Percentiles rank a stretch among this genome's conserved stretches.
These are phyloP conservation scores for Clostera curtula DNA, from an alignment of 2,888 invertebrate genomes.

Conservation along the genomic window DNA sequence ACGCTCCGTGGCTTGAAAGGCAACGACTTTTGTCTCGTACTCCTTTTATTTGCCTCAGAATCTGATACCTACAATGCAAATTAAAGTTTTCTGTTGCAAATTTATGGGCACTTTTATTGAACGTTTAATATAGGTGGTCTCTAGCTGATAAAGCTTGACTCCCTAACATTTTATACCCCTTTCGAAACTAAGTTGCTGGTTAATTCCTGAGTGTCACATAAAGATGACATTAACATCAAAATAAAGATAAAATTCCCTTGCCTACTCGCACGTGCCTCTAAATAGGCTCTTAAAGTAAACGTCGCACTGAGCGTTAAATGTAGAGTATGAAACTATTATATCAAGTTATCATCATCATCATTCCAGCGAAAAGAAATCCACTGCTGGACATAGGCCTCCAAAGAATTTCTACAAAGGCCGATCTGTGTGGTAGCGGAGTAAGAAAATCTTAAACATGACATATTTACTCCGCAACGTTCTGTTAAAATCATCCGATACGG, in stretches of 20 bases:
- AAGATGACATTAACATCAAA: slow-evolving; percentile 25
- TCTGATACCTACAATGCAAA: slow-evolving; percentile 31
- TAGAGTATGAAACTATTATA: slow-evolving; percentile 1
- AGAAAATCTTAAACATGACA: too few relatives aligned
- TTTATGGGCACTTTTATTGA: slow-evolving; percentile 13
- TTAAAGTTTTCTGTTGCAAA: slow-evolving; percentile 20
- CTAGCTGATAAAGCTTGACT: slow-evolving; percentile 1
- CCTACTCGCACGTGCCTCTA: slow-evolving; percentile 11
- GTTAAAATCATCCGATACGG: too few relatives aligned
- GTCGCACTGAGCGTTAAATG: slow-evolving; percentile 9
- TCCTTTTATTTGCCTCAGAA: slow-evolving; percentile 26
- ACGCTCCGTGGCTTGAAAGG: slow-evolving; percentile 32
- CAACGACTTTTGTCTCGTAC: slow-evolving; percentile 46
- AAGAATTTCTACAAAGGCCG: too few relatives aligned
- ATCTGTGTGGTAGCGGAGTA: too few relatives aligned
- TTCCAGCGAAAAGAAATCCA: too few relatives aligned
- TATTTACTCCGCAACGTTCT: too few relatives aligned
- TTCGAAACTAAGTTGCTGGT: slow-evolving; percentile 24
- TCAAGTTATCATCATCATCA: too few relatives aligned
- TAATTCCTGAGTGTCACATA: slow-evolving; percentile 24
- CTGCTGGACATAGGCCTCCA: too few relatives aligned
- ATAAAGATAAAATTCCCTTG: slow-evolving; percentile 25
- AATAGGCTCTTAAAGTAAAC: slow-evolving; percentile 17
- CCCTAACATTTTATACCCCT: slow-evolving; percentile 26
- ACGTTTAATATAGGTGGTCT: slow-evolving; percentile 1